phyloP scores from a whole-genome alignment of 2,113 vertebrate genomes.

The Eira barbara region DNA sequence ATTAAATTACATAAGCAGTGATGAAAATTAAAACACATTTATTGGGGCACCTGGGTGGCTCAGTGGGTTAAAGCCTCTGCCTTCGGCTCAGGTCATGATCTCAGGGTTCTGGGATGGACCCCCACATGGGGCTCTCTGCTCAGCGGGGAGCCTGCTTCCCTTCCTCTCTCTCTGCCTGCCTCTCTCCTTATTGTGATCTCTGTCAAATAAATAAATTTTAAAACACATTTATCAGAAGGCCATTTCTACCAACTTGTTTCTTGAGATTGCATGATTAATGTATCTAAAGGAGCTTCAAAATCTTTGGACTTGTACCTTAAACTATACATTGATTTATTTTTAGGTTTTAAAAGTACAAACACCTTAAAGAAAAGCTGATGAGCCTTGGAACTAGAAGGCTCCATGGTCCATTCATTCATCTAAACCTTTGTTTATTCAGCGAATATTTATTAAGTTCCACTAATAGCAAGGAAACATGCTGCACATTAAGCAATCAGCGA shows the following conservation, averaged over 20 bases:
- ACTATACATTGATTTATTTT: neutral
- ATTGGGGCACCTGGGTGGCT: neutral
- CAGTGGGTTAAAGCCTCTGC: too few relatives aligned
- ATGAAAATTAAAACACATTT: neutral
- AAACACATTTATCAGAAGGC: neutral
- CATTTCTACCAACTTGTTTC: neutral
- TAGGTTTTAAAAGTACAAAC: neutral
- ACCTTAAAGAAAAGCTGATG: neutral
- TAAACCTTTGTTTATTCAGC: neutral
- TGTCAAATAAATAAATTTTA: too few relatives aligned
- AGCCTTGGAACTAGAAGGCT: neutral
- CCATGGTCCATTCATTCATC: neutral
- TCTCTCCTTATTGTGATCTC: too few relatives aligned
- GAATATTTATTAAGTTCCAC: neutral
- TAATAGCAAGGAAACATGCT: neutral
- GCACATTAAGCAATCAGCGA: neutral
- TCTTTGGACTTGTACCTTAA: neutral
- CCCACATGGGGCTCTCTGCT: too few relatives aligned
- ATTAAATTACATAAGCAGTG: neutral
- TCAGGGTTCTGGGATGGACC: too few relatives aligned
- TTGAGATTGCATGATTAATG: neutral
- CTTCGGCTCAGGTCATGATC: too few relatives aligned
- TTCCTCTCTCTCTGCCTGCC: too few relatives aligned
- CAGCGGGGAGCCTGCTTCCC: too few relatives aligned
- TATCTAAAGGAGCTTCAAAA: neutral